These are phyloP conservation scores for Phasia obesa DNA, from an alignment of 2,888 invertebrate species.

Conservation along the genomic window DNA sequence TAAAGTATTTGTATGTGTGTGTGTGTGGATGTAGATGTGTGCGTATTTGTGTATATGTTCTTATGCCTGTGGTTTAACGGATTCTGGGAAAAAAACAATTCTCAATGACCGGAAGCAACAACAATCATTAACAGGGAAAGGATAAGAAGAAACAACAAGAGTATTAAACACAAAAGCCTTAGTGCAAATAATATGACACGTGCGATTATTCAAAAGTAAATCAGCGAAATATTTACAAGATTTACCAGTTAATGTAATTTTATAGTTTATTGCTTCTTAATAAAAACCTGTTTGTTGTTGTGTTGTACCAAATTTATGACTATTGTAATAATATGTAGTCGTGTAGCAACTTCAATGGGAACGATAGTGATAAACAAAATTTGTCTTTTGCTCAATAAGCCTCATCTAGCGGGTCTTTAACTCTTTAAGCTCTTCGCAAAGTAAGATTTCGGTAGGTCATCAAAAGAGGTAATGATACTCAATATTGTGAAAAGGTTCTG, in stretches of 20 bases:
- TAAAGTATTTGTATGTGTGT: slow-evolving; percentile 49
- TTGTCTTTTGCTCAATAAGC: too few relatives aligned
- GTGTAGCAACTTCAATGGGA: too few relatives aligned
- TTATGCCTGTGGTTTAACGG: slow-evolving; percentile 55
- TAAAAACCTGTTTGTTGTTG: slow-evolving; percentile 25
- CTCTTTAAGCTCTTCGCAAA: too few relatives aligned
- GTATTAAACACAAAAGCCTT: slow-evolving; percentile 58
- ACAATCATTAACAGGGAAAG: slow-evolving; percentile 59
- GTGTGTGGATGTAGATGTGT: slow-evolving; percentile 45
- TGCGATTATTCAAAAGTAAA: slow-evolving; percentile 51
- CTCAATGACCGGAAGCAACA: slow-evolving; percentile 80
- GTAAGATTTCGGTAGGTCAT: too few relatives aligned
- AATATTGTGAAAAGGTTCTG: too few relatives aligned
- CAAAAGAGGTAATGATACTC: too few relatives aligned
- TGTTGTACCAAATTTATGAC: slow-evolving; percentile 6
- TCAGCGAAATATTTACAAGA: slow-evolving; percentile 57
- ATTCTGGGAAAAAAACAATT: slow-evolving; percentile 69
- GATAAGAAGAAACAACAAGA: slow-evolving; percentile 29
- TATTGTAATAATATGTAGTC: neutral
- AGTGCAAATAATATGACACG: slow-evolving; percentile 60
- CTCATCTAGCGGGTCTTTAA: too few relatives aligned
- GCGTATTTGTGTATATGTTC: slow-evolving; percentile 38
- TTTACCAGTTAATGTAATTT: slow-evolving; percentile 67
- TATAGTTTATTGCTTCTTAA: slow-evolving; percentile 67
- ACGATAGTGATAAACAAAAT: too few relatives aligned